phyloP scores from a whole-genome alignment of 2,797 vertebrate species.

The Cirrhinus mrigala region DNA sequence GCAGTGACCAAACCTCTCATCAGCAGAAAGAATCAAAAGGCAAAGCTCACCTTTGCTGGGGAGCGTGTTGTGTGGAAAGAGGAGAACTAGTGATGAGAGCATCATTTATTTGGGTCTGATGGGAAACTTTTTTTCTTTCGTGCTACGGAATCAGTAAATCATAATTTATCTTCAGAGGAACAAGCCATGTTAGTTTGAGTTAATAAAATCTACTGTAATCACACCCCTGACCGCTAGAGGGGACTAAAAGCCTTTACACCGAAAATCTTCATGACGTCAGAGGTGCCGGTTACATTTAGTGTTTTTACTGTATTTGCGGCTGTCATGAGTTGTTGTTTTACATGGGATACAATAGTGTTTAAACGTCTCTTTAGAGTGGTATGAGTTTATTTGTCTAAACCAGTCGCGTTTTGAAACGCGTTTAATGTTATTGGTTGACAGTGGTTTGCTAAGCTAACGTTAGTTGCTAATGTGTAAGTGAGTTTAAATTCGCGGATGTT shows the following conservation, averaged over 20 bases:
- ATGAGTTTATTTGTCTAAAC: neutral
- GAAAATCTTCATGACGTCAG: neutral
- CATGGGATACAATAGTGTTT: neutral
- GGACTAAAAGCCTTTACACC: neutral
- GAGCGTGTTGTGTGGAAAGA: too few species aligned
- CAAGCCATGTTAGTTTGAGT: neutral
- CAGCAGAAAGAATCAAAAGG: too few species aligned
- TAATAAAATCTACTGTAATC: neutral
- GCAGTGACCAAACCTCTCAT: too few species aligned
- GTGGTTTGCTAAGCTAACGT: neutral
- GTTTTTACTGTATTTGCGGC: neutral
- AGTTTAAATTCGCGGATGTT: neutral
- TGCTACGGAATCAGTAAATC: too few species aligned
- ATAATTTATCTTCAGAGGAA: neutral
- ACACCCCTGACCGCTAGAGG: conserved; percentile 8
- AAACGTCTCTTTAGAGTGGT: neutral
- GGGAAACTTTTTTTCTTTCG: too few species aligned
- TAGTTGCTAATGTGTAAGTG: conserved; percentile 3
- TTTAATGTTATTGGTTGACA: neutral
- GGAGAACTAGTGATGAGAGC: too few species aligned
- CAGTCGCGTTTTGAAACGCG: neutral
- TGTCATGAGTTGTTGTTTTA: neutral
- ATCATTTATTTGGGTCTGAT: too few species aligned
- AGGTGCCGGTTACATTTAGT: rapidly evolving
- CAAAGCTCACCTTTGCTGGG: too few species aligned